Base-by-base conservation (phyloP, 2,797 vertebrate species). In the Sebastes vulpes region DNA sequence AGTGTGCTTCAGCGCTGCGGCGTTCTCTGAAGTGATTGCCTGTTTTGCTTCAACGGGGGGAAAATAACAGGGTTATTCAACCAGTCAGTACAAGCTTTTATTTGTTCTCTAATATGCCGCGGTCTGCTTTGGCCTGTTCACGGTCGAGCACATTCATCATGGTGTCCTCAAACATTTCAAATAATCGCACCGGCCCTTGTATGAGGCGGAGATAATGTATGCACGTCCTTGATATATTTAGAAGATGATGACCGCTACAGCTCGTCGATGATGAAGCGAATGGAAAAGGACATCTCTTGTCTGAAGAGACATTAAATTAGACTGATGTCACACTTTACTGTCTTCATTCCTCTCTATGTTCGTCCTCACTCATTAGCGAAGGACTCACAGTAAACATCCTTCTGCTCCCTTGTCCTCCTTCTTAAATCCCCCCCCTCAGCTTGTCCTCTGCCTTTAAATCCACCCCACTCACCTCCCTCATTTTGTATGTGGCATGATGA, bases 151-250 rank as follows among this genome's bases (percentile, higher is more conserved):
- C 68, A 38, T 83, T 90, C 58, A 57, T 77, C 61, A 68, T 6
- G 5, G 18, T 21, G 75, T 74, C 68, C 74, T 86, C 54, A 50
- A 53, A 57, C 61, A n/a, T 68, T 90, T 87, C 6, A 71, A 53
- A 75, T 74, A n/a, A 84, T 76, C 23, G 1, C 50, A 31, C 28
- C 2, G n/a, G n/a, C 71, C 54, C 26, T 83, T 32, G 9, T 35
- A 31, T 75, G 63, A 65, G 53, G 46, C 5, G 3, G 6, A 16
- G 21, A 61, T 81, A 65, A 81, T 38, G 20, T 58, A 68, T 64
- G 77, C 26, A 11, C 26, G 32, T 68, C 72, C 64, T 74, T 48
- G 64, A 63, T 89, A 84, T 85, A 83, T 91, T 84, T 79, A 86
- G 82, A 69, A 61, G 69, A 5, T 23, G 58, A 72, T 75, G 50